Conservation (phyloP, 2,888 invertebrate genomes). For the Drosophila kanekoi region DNA sequence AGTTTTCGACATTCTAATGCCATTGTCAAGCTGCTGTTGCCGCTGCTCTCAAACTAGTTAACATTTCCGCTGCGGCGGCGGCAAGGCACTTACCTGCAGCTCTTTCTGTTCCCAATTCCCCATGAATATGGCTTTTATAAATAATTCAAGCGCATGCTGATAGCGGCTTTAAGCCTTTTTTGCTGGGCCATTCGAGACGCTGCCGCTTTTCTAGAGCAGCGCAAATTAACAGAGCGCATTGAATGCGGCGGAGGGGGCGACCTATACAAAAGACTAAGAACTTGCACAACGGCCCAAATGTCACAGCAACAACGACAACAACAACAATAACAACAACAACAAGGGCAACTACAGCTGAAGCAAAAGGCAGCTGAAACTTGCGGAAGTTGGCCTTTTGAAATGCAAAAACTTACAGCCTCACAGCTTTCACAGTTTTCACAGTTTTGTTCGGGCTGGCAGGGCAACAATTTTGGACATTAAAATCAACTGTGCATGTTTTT, state of each 20-base stretch:
- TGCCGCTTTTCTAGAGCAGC: constrained; percentile 59
- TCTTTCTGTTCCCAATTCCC: constrained; percentile 49
- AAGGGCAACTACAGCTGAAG: background rate
- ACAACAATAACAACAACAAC: constrained; percentile 12
- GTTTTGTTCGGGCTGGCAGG: constrained; percentile 8
- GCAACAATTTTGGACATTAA: constrained; percentile 49
- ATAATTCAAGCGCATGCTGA: constrained; percentile 77
- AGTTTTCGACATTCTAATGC: constrained; percentile 79
- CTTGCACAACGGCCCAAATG: constrained; percentile 59
- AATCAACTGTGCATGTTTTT: constrained; percentile 69
- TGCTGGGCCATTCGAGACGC: constrained; percentile 37
- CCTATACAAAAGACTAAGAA: constrained; percentile 53
- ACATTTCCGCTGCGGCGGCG: constrained; percentile 68
- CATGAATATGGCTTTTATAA: constrained; percentile 78
- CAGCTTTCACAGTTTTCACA: constrained; percentile 14
- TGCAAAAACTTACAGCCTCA: constrained; percentile 63
- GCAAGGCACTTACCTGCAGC: constrained; percentile 46
- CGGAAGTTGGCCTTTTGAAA: constrained; percentile 70
- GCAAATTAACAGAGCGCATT: constrained; percentile 79
- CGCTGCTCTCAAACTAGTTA: constrained; percentile 67
- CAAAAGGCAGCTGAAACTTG: constrained; percentile 40
- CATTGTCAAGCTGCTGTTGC: constrained; percentile 72
- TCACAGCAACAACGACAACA: constrained; percentile 49
- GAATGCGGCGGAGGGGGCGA: constrained; percentile 46
- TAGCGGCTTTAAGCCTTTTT: constrained; percentile 66